A percentile compares a stretch with the other conserved stretches of the same genome.
phyloP scores from a whole-genome alignment of 2,888 invertebrate genomes.

The Eupelmus urozonus region DNA sequence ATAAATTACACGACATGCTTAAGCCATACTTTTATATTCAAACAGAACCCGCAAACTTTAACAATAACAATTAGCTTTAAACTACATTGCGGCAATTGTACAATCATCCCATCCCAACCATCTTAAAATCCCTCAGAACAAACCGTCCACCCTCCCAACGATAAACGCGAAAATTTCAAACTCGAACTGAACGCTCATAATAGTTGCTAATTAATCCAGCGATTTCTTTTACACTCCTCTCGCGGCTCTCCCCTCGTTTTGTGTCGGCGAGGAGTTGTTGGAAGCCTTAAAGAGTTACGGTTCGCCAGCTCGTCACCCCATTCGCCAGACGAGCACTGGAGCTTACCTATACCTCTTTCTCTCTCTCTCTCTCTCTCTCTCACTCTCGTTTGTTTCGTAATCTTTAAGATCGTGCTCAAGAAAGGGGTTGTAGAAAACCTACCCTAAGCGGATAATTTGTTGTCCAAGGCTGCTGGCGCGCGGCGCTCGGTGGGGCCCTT shows the following conservation, averaged over 20 bases:
- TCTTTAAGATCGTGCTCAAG: conserved; percentile 74
- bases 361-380: background rate
- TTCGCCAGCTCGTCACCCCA: conserved; percentile 73
- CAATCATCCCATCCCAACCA: too few species aligned
- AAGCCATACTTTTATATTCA: too few species aligned
- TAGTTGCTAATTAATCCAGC: conserved; percentile 54
- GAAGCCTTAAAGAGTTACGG: conserved; percentile 65
- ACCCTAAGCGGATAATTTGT: conserved; percentile 44
- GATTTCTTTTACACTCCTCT: conserved; percentile 34
- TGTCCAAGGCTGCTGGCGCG: conserved; percentile 22
- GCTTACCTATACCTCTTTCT: conserved; percentile 48
- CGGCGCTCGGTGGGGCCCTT: background rate
- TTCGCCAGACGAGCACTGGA: too few species aligned
- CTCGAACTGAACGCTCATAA: conserved; percentile 48
- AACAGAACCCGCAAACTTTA: too few species aligned
- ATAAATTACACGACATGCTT: too few species aligned
- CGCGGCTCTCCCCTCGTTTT: too few species aligned
- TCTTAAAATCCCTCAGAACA: too few species aligned
- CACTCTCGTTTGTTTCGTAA: conserved; percentile 76
- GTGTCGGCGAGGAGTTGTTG: conserved; percentile 40
- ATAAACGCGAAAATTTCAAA: conserved; percentile 8
- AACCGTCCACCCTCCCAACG: background rate
- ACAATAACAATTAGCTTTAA: too few species aligned
- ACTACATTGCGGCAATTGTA: too few species aligned
- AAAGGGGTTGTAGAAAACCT: conserved; percentile 40